phyloP scores from a whole-genome alignment of 2,797 vertebrate species.

The Takifugu rubripes region DNA sequence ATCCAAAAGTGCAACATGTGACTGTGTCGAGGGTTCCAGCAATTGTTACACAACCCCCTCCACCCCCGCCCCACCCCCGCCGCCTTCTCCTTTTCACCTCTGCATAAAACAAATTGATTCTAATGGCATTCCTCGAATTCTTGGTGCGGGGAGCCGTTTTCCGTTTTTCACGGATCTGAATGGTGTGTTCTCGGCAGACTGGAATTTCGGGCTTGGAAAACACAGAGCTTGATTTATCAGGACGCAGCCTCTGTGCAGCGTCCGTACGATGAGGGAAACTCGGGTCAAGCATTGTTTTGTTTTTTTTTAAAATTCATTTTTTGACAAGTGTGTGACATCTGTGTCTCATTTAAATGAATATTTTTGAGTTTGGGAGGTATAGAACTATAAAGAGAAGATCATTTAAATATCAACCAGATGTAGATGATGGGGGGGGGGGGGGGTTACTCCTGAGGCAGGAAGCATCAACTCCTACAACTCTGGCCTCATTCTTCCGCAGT shows the following conservation, averaged over 20 bases:
- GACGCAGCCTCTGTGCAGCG: slow-evolving; percentile 61
- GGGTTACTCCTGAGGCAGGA: no score
- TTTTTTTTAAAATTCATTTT: no score
- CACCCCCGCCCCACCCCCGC: slow-evolving; percentile 24
- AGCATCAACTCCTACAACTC: no score
- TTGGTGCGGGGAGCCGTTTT: slow-evolving; percentile 73
- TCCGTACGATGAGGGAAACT: slow-evolving; percentile 25
- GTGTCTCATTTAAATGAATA: no score
- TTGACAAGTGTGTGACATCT: no score
- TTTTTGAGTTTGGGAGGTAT: not conserved
- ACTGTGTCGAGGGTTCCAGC: slow-evolving; percentile 63
- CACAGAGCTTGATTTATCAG: slow-evolving; percentile 74
- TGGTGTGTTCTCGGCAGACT: slow-evolving; percentile 59
- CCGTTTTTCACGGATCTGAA: slow-evolving; percentile 71
- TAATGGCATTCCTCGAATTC: slow-evolving; percentile 81
- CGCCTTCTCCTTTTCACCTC: slow-evolving; percentile 40
- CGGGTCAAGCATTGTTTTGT: not conserved
- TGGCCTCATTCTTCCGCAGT: no score
- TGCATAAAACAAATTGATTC: slow-evolving; percentile 70
- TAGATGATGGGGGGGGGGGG: no score
- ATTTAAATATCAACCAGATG: no score
- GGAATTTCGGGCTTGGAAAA: slow-evolving; percentile 64
- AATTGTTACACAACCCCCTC: slow-evolving; percentile 57
- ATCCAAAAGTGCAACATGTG: slow-evolving; percentile 72
- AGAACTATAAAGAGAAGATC: not conserved